phyloP scores from a whole-genome alignment of 1,140 invertebrate genomes.

The Teleopsis dalmanni region DNA sequence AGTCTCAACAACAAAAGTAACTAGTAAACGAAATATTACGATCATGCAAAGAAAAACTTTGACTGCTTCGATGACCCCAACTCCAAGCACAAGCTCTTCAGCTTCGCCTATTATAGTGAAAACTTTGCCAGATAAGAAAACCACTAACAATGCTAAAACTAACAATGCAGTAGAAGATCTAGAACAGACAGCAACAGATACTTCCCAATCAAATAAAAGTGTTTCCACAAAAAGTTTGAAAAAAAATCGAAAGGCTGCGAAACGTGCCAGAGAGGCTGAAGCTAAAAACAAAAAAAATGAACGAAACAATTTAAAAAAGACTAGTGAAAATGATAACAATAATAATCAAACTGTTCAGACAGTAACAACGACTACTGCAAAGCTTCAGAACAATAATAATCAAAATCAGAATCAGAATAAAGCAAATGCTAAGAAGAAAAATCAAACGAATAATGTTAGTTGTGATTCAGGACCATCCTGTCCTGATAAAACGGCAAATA shows the following conservation, averaged over 20 bases:
- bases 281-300: conserved; percentile 8
- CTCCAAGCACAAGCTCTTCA: neutral
- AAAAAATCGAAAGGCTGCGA: conserved; percentile 1
- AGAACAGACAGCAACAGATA: neutral
- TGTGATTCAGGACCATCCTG: no score
- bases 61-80: no score
- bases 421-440: no score
- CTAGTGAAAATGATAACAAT: neutral
- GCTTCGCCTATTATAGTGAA: neutral
- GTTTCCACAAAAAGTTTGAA: neutral
- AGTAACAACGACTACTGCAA: no score
- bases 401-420: no score
- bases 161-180: neutral
- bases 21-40: no score
- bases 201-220: neutral
- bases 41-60: no score
- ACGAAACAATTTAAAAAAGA: neutral
- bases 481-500: no score
- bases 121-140: neutral
- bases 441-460: no score
- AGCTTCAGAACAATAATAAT: no score
- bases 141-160: neutral
- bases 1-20: no score
- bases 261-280: conserved; percentile 9
- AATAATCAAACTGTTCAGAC: no score